Conservation (phyloP, 2,888 invertebrate species). For the Antheraea yamamai region DNA sequence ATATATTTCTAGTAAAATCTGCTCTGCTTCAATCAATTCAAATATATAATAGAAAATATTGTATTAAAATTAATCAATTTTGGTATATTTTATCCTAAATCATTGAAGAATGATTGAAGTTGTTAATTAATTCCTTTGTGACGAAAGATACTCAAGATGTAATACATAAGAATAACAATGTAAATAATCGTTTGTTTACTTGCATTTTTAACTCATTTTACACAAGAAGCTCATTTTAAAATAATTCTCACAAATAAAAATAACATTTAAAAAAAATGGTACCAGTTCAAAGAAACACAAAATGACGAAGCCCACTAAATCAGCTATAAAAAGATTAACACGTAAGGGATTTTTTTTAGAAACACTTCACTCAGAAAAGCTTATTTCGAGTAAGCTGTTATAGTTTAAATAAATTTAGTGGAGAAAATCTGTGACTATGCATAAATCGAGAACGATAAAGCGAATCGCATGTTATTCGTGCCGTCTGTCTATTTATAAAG, state of each 20-base stretch:
- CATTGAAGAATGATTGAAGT: background rate
- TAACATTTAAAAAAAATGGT: background rate
- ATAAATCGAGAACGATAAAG: slow-evolving; percentile 15
- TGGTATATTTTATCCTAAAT: background rate
- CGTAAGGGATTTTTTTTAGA: slow-evolving; percentile 18
- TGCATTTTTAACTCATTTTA: background rate
- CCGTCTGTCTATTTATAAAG: slow-evolving; percentile 22
- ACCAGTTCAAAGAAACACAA: slow-evolving; percentile 10
- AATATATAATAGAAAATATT: background rate
- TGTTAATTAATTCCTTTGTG: background rate
- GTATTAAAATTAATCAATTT: background rate
- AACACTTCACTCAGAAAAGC: slow-evolving; percentile 19
- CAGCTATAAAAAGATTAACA: slow-evolving; percentile 19
- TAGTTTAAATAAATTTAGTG: slow-evolving; percentile 2
- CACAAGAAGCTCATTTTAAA: background rate
- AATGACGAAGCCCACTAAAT: slow-evolving; percentile 17
- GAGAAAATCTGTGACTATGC: slow-evolving; percentile 14
- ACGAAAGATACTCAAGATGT: background rate
- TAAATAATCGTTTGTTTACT: background rate
- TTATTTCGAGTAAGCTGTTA: slow-evolving; percentile 19
- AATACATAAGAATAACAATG: background rate
- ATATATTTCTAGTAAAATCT: background rate
- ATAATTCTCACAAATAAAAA: background rate
- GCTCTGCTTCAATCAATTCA: background rate
- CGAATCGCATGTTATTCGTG: slow-evolving; percentile 6